Percentiles rank a stretch among this genome's conserved stretches.
These are phyloP conservation scores for Danio choprae DNA, from an alignment of 2,797 vertebrate genomes.

Conservation along the genomic window DNA sequence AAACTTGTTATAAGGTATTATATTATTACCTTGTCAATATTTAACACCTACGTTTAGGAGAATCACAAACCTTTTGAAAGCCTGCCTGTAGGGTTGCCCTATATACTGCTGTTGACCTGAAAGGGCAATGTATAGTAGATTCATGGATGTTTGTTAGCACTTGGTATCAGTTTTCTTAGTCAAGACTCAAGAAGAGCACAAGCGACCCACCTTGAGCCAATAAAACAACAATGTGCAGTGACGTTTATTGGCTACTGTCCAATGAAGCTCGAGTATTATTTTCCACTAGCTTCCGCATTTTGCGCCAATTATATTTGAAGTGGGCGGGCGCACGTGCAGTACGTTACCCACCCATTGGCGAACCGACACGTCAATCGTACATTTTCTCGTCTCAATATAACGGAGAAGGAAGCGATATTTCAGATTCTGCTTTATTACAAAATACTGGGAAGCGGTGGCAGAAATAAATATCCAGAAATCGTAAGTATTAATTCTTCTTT, in stretches of 20 bases:
- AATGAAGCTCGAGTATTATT: constrained; percentile 58
- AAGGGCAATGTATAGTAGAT: no score
- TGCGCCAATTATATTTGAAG: constrained; percentile 56
- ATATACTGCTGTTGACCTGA: no score
- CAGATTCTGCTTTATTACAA: background rate
- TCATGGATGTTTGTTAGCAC: no score
- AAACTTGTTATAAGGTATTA: no score
- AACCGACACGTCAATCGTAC: constrained; percentile 1
- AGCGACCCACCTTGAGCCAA: constrained; percentile 61
- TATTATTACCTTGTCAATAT: no score
- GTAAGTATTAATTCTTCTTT: background rate
- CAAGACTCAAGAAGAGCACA: constrained; percentile 61
- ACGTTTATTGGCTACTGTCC: constrained; percentile 66
- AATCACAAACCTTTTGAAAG: no score
- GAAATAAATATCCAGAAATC: background rate
- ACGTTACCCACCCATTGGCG: constrained; percentile 66
- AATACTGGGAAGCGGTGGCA: background rate
- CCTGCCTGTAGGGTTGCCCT: no score
- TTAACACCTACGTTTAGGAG: no score
- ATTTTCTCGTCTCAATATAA: constrained; percentile 58
- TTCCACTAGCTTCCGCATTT: constrained; percentile 58
- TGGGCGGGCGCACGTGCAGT: constrained; percentile 52
- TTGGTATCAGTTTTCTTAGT: no score
- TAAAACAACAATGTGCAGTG: constrained; percentile 46
- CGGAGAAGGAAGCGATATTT: constrained; percentile 64